phyloP scores from a whole-genome alignment of 2,113 vertebrate species.

The Lutjanus erythropterus region DNA sequence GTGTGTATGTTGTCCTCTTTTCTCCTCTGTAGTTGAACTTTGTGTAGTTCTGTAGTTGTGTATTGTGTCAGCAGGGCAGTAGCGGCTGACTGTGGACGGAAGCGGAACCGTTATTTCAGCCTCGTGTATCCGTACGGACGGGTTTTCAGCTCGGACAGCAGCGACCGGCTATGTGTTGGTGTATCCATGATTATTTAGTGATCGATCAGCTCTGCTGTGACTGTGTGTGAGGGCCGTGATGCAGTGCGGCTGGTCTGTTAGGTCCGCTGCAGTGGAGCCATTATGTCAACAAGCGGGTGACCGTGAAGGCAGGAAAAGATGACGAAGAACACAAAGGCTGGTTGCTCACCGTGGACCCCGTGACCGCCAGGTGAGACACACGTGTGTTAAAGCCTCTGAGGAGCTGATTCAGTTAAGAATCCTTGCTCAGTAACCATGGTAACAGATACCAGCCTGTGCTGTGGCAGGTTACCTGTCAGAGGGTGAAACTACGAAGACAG shows the following conservation, averaged over 20 bases:
- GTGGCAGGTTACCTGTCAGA: too few species aligned
- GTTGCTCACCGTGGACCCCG: conserved; percentile 92
- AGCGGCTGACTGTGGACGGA: not conserved
- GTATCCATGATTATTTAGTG: not conserved
- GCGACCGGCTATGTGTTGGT: rapidly evolving
- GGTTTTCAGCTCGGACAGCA: not conserved
- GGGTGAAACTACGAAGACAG: too few species aligned
- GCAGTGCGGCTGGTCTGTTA: conserved; percentile 70
- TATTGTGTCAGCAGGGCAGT: conserved; percentile 10
- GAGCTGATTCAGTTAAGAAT: too few species aligned
- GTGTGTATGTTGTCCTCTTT: too few species aligned
- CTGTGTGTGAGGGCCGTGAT: conserved; percentile 1
- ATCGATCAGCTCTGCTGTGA: too few species aligned
- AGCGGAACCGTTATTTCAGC: conserved; percentile 11
- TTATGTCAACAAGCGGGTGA: conserved; percentile 89
- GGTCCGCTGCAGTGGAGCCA: conserved; percentile 88
- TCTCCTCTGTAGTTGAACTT: too few species aligned
- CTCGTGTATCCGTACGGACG: conserved; percentile 13
- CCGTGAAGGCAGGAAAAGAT: conserved; percentile 85
- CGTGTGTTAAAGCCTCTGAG: too few species aligned
- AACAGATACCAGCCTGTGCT: too few species aligned
- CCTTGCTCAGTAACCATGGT: too few species aligned
- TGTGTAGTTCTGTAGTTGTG: not conserved
- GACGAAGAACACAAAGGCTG: conserved; percentile 87
- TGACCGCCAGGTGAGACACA: conserved; percentile 85